Conservation (phyloP, 2,888 invertebrate species). For the Antheraea yamamai region DNA sequence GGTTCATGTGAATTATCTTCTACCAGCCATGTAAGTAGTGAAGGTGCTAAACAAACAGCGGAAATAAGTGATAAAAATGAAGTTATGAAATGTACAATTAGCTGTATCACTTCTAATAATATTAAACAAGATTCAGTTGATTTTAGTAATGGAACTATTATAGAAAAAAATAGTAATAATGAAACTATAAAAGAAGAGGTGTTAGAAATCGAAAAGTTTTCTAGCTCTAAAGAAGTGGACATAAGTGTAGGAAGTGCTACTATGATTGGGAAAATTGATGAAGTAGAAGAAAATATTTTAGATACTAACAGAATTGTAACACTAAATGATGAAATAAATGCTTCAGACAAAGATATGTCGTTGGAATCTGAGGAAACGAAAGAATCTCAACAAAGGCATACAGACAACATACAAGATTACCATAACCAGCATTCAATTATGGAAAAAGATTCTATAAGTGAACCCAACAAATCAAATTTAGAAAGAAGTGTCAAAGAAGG, state of each 20-base stretch:
- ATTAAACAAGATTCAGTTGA: constrained; percentile 18
- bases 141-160: constrained; percentile 24
- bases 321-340: constrained; percentile 18
- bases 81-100: constrained; percentile 20
- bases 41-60: not conserved
- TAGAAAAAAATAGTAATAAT: constrained; percentile 29
- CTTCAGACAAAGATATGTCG: not conserved
- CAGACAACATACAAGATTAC: constrained; percentile 1
- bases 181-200: constrained; percentile 26
- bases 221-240: not conserved
- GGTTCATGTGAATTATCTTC: not conserved
- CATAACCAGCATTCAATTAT: not conserved
- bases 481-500: constrained; percentile 9
- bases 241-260: constrained; percentile 19
- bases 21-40: not conserved
- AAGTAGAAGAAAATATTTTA: constrained; percentile 18
- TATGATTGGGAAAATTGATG: constrained; percentile 19
- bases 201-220: constrained; percentile 20
- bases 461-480: not conserved
- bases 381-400: not conserved
- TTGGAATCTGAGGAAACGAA: constrained; percentile 1
- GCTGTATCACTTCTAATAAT: not conserved
- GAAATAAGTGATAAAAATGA: constrained; percentile 11
- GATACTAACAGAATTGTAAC: constrained; percentile 15
- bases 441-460: constrained; percentile 11